Conservation (phyloP, 2,797 vertebrate species). For the Pampus argenteus region DNA sequence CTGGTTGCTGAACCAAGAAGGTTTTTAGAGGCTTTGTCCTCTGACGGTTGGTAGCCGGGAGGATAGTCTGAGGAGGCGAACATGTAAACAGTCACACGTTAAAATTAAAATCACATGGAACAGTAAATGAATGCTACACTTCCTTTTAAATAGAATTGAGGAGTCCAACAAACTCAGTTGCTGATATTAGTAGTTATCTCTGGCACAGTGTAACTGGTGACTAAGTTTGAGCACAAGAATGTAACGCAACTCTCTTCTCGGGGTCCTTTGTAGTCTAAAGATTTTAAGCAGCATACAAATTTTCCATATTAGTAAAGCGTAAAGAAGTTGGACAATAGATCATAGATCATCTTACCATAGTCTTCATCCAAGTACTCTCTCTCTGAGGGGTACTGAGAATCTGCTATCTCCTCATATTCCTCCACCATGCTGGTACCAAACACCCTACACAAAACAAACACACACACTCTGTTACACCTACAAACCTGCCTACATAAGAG, state of each 20-base stretch:
- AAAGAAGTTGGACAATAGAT: neutral
- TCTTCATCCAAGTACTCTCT: conserved; percentile 97
- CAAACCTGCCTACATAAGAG: conserved; percentile 15
- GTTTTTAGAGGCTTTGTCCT: conserved; percentile 97
- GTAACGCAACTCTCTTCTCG: conserved; percentile 9
- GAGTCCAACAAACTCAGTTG: neutral
- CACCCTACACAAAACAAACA: conserved; percentile 84
- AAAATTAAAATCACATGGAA: neutral
- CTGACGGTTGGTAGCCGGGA: conserved; percentile 90
- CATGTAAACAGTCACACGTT: neutral
- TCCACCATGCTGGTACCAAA: conserved; percentile 99
- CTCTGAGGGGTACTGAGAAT: conserved; percentile 96
- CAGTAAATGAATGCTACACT: neutral
- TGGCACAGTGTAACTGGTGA: conserved; percentile 8
- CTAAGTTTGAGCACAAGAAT: conserved; percentile 4
- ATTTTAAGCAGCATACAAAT: neutral
- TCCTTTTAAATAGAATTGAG: neutral
- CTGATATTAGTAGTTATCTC: conserved; percentile 29
- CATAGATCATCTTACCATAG: conserved; percentile 85
- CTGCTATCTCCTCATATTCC: conserved; percentile 98
- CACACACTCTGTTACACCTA: conserved; percentile 30
- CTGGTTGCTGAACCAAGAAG: conserved; percentile 97
- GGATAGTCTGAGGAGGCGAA: conserved; percentile 88
- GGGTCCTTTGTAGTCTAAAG: neutral
- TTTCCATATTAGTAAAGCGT: neutral